Conservation (phyloP, 1,140 invertebrate genomes). For the Drosophila yakuba region DNA sequence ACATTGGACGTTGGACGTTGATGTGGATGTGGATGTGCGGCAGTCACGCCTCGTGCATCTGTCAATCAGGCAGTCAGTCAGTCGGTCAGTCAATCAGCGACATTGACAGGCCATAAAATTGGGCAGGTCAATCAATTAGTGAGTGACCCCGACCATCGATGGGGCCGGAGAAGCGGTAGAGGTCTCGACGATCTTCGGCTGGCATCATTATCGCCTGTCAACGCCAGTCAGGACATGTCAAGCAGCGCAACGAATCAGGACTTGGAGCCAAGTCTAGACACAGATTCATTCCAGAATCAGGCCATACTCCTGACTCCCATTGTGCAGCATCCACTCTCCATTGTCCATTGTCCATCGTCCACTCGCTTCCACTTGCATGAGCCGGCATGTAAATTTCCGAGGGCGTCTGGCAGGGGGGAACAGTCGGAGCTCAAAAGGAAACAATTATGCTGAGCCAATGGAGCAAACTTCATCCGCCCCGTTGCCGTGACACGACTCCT, state of each 20-base stretch:
- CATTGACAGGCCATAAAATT: slow-evolving; percentile 54
- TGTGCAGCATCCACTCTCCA: too few species aligned
- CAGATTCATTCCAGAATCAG: neutral
- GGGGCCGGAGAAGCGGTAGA: neutral
- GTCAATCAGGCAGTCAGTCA: slow-evolving; percentile 45
- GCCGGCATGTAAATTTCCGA: slow-evolving; percentile 61
- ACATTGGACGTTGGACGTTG: neutral
- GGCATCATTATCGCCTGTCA: slow-evolving; percentile 49
- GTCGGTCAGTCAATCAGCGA: slow-evolving; percentile 40
- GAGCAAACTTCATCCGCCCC: slow-evolving; percentile 64
- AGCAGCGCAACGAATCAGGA: slow-evolving; percentile 2
- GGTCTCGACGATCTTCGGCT: slow-evolving; percentile 16
- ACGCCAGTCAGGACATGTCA: slow-evolving; percentile 49
- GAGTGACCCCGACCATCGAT: slow-evolving; percentile 6
- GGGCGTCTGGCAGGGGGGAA: slow-evolving; percentile 9
- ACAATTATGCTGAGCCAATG: slow-evolving; percentile 79
- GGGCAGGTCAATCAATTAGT: slow-evolving; percentile 67
- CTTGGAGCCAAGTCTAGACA: neutral
- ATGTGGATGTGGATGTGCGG: neutral
- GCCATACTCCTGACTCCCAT: neutral
- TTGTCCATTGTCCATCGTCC: slow-evolving; percentile 26
- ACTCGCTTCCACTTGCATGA: slow-evolving; percentile 14
- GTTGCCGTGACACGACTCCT: slow-evolving; percentile 49
- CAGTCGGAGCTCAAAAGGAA: slow-evolving; percentile 51
- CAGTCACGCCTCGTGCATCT: slow-evolving; percentile 28